A percentile compares a stretch with the other conserved stretches of the same genome.
These are phyloP conservation scores for Drosophila maculinotata DNA, from an alignment of 2,888 invertebrate genomes.

Conservation along the genomic window DNA sequence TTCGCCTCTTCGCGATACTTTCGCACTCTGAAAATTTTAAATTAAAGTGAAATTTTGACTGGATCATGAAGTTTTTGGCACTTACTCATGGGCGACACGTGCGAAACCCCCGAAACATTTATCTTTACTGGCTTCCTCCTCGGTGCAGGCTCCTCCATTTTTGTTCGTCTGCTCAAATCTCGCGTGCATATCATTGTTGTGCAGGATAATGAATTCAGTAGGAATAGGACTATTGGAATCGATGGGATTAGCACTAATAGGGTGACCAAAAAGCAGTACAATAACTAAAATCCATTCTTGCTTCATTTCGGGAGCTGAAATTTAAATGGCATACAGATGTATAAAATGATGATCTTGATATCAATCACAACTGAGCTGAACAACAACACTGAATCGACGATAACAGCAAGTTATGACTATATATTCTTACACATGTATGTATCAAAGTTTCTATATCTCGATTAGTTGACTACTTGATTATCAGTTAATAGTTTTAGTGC, in stretches of 20 bases:
- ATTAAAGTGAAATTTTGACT: background rate
- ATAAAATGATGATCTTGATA: background rate
- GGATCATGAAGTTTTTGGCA: conserved; percentile 14
- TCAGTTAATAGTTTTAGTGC: background rate
- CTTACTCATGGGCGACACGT: conserved; percentile 87
- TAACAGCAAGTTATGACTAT: no score
- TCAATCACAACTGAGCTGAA: background rate
- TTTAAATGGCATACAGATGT: background rate
- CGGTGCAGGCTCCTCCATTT: conserved; percentile 88
- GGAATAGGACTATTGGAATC: conserved; percentile 21
- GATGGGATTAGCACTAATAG: conserved; percentile 48
- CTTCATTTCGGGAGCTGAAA: conserved; percentile 7
- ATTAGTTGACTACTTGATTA: background rate
- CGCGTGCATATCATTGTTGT: conserved; percentile 97
- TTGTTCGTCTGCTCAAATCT: conserved; percentile 92
- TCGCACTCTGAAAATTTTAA: conserved; percentile 86
- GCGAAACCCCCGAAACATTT: conserved; percentile 95
- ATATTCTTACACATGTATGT: no score
- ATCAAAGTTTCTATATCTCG: background rate
- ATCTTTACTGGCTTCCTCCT: conserved; percentile 86
- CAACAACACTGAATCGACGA: no score
- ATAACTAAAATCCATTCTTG: background rate
- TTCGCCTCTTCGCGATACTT: conserved; percentile 87
- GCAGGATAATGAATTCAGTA: conserved; percentile 90
- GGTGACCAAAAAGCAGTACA: background rate